Evolutionary conservation across 2,113 vertebrate genomes (phyloP).

Genomic region (Thunnus thynnus): DNA sequence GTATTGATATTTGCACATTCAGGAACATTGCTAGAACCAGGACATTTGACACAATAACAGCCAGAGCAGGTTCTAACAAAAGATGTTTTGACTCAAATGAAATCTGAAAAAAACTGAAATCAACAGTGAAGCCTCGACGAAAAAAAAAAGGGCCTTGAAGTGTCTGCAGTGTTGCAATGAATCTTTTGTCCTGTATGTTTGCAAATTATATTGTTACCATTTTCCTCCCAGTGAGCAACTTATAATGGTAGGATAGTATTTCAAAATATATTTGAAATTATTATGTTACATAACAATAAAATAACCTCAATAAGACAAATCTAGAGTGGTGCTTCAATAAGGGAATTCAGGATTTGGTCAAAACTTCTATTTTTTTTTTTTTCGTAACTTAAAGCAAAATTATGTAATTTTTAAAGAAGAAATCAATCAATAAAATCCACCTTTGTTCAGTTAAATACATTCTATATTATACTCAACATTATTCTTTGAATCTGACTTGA

Average conservation of each 20-base stretch:
- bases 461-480: too few species aligned
- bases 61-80: constrained; percentile 39
- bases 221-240: not conserved
- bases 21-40: not conserved
- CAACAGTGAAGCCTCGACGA: constrained; percentile 38
- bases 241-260: constrained; percentile 5
- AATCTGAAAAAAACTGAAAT: not conserved
- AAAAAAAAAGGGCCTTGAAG: not conserved
- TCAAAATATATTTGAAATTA: constrained; percentile 17
- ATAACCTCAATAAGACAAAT: not conserved
- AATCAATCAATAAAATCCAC: not conserved
- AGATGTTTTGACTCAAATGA: constrained; percentile 42
- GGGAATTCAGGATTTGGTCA: not conserved
- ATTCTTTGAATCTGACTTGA: too few species aligned
- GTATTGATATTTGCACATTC: constrained; percentile 51
- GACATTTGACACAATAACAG: constrained; percentile 41
- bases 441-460: too few species aligned
- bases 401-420: not conserved
- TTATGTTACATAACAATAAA: not conserved
- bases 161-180: not conserved
- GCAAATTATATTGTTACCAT: constrained; percentile 15
- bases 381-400: too few species aligned
- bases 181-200: not conserved
- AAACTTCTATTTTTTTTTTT: too few species aligned
- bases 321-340: not conserved